Base-by-base conservation (phyloP, 2,113 vertebrate species). In the Pedetes capensis region DNA sequence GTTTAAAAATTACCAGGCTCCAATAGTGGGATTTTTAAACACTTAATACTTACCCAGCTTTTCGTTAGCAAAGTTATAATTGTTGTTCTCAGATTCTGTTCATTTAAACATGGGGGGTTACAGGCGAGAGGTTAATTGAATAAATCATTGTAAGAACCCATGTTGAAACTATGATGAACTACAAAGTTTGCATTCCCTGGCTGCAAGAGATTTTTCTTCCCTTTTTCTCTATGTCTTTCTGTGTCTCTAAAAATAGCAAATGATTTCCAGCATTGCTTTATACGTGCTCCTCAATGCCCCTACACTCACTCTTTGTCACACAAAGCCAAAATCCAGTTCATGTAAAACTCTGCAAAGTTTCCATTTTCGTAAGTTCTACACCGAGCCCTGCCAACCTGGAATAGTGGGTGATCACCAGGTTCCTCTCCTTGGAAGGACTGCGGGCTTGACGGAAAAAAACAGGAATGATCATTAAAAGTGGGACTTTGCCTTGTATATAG, bases 1-100 rank as follows among this genome's bases (percentile, higher is more conserved):
- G 97, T 97, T 98, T 98, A 98, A 98, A 99, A 99, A 99, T 99
- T 98, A 98, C 98, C 98, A 97, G 96, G 94, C 98, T 98, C 96
- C 96, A 98, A 98, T 98, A 98, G 97, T 98, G 93, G 88, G 97
- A 90, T 97, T 98, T 98, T 98, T 97, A 98, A 98, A 98, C 97
- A 98, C 97, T 98, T 98, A 97, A 98, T 98, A 98, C 97, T 97
- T 98, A 96, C 51, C 29, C 92, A 93, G 97, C 90, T 97, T 98
- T 97, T 97, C 96, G 93, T 98, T 98, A 97, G 97, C 96, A 96
- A 98, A 98, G 97, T 98, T 98, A 97, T 98, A 98, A 99, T 98
- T 98, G 97, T 98, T 98, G 98, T 97, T 68, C 97, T 98, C 93
- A 96, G 95, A 98, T 98, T 98, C 97, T 97, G 97, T 95, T 98